phyloP scores from a whole-genome alignment of 2,113 vertebrate genomes.

The Lethenteron reissneri region DNA sequence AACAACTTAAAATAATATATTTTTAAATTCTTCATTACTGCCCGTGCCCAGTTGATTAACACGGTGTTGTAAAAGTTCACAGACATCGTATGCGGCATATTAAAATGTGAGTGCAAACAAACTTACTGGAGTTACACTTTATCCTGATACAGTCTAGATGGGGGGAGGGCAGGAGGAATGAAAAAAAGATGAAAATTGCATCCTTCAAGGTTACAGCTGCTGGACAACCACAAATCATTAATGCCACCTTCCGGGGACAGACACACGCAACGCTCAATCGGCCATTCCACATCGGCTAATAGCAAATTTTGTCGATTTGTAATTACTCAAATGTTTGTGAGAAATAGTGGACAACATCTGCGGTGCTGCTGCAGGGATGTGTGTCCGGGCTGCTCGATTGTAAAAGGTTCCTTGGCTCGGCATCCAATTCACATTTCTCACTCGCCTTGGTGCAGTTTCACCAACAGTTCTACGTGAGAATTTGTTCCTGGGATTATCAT shows the following conservation, averaged over 20 bases:
- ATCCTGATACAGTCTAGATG: conserved; percentile 81
- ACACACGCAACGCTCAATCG: conserved; percentile 33
- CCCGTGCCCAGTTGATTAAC: conserved; percentile 13
- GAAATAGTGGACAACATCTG: too few species aligned
- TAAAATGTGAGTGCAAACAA: conserved; percentile 10
- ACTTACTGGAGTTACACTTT: conserved; percentile 96
- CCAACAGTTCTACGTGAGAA: too few species aligned
- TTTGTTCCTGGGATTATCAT: too few species aligned
- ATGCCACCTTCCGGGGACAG: conserved; percentile 66
- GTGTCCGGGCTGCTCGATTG: too few species aligned
- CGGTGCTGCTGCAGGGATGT: too few species aligned
- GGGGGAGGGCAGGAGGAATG: conserved; percentile 15
- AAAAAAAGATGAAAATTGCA: conserved; percentile 41
- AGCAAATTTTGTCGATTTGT: too few species aligned
- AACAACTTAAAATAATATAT: too few species aligned
- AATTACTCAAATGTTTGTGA: too few species aligned
- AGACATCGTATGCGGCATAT: conserved; percentile 16
- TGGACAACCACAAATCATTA: conserved; percentile 31
- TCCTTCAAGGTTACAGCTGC: conserved; percentile 81
- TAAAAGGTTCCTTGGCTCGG: too few species aligned
- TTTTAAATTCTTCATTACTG: too few species aligned
- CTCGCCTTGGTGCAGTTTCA: too few species aligned
- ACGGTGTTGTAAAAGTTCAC: conserved; percentile 23
- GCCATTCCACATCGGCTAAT: conserved; percentile 19
- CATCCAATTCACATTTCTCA: too few species aligned